phyloP scores from a whole-genome alignment of 2,888 invertebrate genomes.

The Erebia ligea region DNA sequence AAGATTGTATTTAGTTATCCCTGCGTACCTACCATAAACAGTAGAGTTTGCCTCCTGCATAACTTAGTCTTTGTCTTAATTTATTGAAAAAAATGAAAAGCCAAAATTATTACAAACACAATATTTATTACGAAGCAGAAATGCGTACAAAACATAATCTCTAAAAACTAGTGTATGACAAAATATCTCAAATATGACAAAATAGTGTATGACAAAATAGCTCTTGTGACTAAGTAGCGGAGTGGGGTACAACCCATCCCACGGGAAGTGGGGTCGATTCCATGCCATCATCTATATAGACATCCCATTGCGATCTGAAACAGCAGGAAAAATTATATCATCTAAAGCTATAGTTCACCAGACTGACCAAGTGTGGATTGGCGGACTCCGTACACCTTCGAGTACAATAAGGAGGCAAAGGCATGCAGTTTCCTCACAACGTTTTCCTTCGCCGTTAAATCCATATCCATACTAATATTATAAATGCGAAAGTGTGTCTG shows the following conservation, averaged over 20 bases:
- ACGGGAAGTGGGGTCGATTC: constrained; percentile 85
- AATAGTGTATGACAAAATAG: constrained; percentile 24
- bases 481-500: too few species aligned
- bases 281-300: constrained; percentile 55
- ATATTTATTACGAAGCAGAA: constrained; percentile 28
- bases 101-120: constrained; percentile 13
- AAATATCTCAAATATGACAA: constrained; percentile 30
- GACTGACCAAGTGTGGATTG: neutral
- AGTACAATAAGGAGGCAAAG: too few species aligned
- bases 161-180: constrained; percentile 20
- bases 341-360: neutral
- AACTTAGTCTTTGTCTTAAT: too few species aligned
- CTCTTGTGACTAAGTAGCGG: constrained; percentile 9
- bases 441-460: too few species aligned
- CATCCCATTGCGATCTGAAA: constrained; percentile 82
- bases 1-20: too few species aligned
- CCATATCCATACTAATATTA: too few species aligned
- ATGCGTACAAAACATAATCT: constrained; percentile 23
- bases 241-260: constrained; percentile 87
- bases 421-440: too few species aligned
- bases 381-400: too few species aligned
- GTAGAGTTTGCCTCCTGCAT: too few species aligned
- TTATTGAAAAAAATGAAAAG: neutral
- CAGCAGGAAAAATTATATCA: neutral
- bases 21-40: too few species aligned